Percentiles rank a stretch among this genome's conserved stretches.
These are phyloP conservation scores for Alethe diademata DNA, from an alignment of 2,113 vertebrate species.

Conservation along the genomic window DNA sequence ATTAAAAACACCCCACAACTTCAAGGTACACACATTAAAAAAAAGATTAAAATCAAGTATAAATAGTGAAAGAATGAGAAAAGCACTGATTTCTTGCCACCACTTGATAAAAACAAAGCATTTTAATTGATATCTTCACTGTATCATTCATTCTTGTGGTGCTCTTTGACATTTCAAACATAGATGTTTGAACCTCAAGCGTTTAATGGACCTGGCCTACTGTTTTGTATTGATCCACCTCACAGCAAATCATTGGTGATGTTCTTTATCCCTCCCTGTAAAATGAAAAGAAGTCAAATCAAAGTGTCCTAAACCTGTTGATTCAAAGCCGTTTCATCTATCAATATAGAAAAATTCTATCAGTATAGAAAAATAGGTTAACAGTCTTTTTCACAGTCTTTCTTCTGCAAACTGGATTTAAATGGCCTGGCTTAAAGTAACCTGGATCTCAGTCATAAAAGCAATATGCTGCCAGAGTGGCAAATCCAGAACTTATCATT, in stretches of 20 bases:
- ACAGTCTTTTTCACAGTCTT: not conserved
- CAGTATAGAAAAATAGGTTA: not conserved
- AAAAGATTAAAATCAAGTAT: not conserved
- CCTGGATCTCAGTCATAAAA: not conserved
- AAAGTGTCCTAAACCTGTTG: not conserved
- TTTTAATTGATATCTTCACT: not conserved
- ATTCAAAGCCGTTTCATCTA: not conserved
- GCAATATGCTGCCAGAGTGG: not conserved
- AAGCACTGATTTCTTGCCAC: not conserved
- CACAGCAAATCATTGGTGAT: not conserved
- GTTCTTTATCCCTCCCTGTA: not conserved
- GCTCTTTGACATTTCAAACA: not conserved
- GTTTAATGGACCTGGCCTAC: not conserved
- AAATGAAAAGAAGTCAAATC: conserved; percentile 10
- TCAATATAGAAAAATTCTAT: not conserved
- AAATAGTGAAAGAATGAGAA: not conserved
- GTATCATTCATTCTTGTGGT: not conserved
- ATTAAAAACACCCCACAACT: not conserved
- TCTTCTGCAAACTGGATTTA: not conserved
- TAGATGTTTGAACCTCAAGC: not conserved
- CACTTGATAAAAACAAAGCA: not conserved
- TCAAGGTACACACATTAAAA: not conserved
- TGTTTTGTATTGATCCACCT: not conserved
- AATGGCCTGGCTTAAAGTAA: not conserved
- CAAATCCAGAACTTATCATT: not conserved